These are phyloP conservation scores for Reinhardtius hippoglossoides DNA, from an alignment of 2,113 vertebrate genomes.

Conservation along the genomic window DNA sequence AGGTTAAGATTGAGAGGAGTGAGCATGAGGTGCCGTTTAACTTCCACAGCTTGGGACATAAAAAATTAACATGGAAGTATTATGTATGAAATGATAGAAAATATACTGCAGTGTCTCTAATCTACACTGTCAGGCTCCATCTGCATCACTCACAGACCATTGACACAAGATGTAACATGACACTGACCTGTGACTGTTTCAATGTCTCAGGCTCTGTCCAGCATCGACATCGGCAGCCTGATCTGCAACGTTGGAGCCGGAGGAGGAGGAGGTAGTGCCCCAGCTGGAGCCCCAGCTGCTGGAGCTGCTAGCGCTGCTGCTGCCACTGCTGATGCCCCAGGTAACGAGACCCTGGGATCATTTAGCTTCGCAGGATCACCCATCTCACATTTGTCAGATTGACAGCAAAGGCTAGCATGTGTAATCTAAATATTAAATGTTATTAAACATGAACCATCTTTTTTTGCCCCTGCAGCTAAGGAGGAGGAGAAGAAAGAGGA, in stretches of 20 bases:
- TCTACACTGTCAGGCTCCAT: no score
- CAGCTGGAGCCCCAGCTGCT: conserved; percentile 84
- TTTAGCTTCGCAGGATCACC: no score
- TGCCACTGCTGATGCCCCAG: conserved; percentile 85
- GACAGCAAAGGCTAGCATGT: background rate
- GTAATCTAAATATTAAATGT: background rate
- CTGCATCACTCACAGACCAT: background rate
- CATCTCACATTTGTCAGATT: background rate
- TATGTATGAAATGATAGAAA: no score
- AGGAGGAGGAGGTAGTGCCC: conserved; percentile 89
- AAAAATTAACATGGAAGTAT: no score
- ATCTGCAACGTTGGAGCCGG: conserved; percentile 96
- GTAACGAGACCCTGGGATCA: conserved; percentile 64
- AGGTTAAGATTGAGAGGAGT: background rate
- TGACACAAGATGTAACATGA: background rate
- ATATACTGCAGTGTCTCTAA: no score
- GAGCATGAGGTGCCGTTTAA: background rate
- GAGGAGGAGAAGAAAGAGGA: conserved; percentile 97
- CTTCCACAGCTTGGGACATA: no score
- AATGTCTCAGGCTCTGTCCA: conserved; percentile 87
- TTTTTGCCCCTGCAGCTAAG: conserved; percentile 83
- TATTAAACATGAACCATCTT: conserved; percentile 18
- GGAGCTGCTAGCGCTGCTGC: conserved; percentile 13
- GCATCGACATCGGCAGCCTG: conserved; percentile 91
- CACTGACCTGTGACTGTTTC: background rate